phyloP scores from a whole-genome alignment of 2,888 invertebrate genomes.

The Odontocerum albicorne region DNA sequence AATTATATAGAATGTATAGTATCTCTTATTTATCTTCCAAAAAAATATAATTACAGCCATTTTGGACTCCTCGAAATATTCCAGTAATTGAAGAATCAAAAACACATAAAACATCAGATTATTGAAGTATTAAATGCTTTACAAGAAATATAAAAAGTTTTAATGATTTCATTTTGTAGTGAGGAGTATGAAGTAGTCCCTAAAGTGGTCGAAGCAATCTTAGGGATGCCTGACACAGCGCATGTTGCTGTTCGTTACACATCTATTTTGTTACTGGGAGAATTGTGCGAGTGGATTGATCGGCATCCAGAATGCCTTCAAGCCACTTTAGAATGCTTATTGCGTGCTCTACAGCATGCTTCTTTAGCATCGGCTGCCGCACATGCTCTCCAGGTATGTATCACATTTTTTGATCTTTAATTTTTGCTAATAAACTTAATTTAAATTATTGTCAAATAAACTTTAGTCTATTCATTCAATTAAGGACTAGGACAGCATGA shows the following conservation, averaged over 20 bases:
- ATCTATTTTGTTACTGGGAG: conserved; percentile 83
- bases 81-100: no score
- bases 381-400: conserved; percentile 67
- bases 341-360: conserved; percentile 71
- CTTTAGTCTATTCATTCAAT: no score
- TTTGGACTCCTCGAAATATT: no score
- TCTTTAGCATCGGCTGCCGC: conserved; percentile 82
- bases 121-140: no score
- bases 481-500: no score
- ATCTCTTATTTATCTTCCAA: no score
- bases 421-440: no score
- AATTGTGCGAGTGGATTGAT: conserved; percentile 94
- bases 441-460: no score
- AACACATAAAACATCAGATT: no score
- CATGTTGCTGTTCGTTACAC: conserved; percentile 90
- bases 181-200: conserved; percentile 92
- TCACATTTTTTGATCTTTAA: conserved; percentile 4
- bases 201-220: conserved; percentile 88
- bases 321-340: conserved; percentile 78
- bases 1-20: no score
- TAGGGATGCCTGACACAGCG: conserved; percentile 77
- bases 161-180: conserved; percentile 55
- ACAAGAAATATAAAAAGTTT: no score
- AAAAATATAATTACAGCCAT: no score
- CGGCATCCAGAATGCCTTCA: conserved; percentile 80